phyloP scores from a whole-genome alignment of 2,888 invertebrate genomes.

The Seira musarum region DNA sequence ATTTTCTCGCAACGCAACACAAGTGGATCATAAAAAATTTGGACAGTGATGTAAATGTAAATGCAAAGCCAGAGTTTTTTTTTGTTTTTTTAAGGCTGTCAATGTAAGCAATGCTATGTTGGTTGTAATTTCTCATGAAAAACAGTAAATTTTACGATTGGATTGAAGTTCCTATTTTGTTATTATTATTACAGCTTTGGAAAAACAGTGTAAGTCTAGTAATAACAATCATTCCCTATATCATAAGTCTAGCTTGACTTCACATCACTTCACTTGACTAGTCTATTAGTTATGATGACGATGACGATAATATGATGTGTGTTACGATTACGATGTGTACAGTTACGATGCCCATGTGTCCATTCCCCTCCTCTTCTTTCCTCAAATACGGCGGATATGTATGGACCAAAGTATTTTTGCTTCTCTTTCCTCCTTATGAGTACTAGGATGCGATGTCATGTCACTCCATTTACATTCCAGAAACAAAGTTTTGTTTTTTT shows the following conservation, averaged over 20 bases:
- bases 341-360: constrained; percentile 18
- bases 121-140: constrained; percentile 18
- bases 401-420: too few relatives aligned
- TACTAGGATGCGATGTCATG: constrained; percentile 25
- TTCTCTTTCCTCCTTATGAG: background rate
- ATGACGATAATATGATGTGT: constrained; percentile 19
- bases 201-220: constrained; percentile 5
- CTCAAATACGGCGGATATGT: background rate
- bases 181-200: constrained; percentile 4
- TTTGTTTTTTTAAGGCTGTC: background rate
- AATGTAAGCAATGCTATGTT: constrained; percentile 10
- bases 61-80: background rate
- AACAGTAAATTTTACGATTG: constrained; percentile 11
- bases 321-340: constrained; percentile 14
- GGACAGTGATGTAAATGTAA: background rate
- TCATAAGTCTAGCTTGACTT: too few relatives aligned
- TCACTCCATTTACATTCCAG: constrained; percentile 34
- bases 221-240: constrained; percentile 4
- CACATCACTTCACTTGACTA: background rate
- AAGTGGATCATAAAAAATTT: constrained; percentile 15
- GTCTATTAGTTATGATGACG: constrained; percentile 13
- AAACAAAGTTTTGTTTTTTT: constrained; percentile 29
- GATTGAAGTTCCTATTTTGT: background rate
- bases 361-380: background rate
- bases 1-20: background rate